Evolutionary conservation across 2,888 invertebrate species (phyloP).

Genomic region (Hirtodrosophila alboralis): DNA sequence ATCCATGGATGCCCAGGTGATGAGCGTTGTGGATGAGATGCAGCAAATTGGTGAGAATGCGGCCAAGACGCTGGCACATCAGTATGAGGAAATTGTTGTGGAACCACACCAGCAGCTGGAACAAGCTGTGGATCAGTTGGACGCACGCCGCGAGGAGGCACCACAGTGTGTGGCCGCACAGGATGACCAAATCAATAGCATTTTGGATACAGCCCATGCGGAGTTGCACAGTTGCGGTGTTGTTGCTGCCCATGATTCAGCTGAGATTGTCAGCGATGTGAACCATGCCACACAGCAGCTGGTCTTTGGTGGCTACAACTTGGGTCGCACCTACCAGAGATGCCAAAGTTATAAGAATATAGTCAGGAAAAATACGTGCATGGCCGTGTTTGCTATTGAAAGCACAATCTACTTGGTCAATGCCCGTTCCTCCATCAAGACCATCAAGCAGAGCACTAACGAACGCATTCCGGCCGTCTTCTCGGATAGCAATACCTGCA

Average conservation of each 20-base stretch:
- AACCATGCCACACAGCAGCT: slow-evolving; percentile 69
- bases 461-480: slow-evolving; percentile 69
- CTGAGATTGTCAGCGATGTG: slow-evolving; percentile 68
- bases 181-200: slow-evolving; percentile 46
- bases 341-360: slow-evolving; percentile 61
- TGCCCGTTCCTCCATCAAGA: slow-evolving; percentile 64
- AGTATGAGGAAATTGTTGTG: slow-evolving; percentile 64
- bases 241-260: slow-evolving; percentile 67
- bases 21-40: slow-evolving; percentile 49
- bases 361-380: slow-evolving; percentile 49
- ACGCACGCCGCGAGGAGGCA: slow-evolving; percentile 51
- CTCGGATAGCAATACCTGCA: slow-evolving; percentile 63
- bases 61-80: slow-evolving; percentile 51
- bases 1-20: slow-evolving; percentile 51
- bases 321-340: slow-evolving; percentile 52
- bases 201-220: slow-evolving; percentile 56
- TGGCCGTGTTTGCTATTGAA: slow-evolving; percentile 59
- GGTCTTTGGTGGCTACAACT: slow-evolving; percentile 61
- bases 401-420: slow-evolving; percentile 52
- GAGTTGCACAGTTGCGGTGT: slow-evolving; percentile 63
- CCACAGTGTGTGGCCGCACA: slow-evolving; percentile 67
- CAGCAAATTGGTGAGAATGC: slow-evolving; percentile 52
- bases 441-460: slow-evolving; percentile 61
- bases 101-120: slow-evolving; percentile 71
- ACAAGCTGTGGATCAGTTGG: slow-evolving; percentile 56